phyloP scores from a whole-genome alignment of 1,140 invertebrate species.

The Drosophila albomicans region DNA sequence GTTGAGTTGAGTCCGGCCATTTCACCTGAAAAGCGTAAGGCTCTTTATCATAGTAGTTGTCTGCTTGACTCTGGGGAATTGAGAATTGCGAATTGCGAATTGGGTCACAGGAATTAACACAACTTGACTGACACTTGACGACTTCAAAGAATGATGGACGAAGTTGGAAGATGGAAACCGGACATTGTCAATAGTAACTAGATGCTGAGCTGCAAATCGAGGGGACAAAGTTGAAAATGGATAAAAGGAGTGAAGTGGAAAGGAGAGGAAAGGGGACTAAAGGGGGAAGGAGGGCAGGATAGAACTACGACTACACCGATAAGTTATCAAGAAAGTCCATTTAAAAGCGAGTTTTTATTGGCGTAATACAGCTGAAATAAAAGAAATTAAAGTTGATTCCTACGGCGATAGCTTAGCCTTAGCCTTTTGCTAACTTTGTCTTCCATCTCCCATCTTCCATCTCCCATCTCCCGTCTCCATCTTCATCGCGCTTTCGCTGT shows the following conservation, averaged over 20 bases:
- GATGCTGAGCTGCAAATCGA: not conserved
- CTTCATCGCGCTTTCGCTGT: not conserved
- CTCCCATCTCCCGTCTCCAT: not conserved
- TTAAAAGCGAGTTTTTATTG: conserved; percentile 39
- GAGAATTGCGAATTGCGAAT: not conserved
- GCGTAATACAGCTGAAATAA: conserved; percentile 36
- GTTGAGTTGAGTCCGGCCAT: not conserved
- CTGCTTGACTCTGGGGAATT: not conserved
- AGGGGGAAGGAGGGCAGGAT: not conserved
- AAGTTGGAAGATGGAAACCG: too few species aligned
- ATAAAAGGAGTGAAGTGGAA: not conserved
- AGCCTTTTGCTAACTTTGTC: conserved; percentile 17
- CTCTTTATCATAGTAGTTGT: not conserved
- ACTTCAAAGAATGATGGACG: conserved; percentile 6
- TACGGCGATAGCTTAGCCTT: conserved; percentile 22
- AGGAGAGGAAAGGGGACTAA: not conserved
- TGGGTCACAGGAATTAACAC: not conserved
- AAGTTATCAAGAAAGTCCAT: conserved; percentile 25
- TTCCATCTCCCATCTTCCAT: not conserved
- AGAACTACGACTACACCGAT: not conserved
- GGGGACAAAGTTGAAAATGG: not conserved
- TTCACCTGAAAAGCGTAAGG: not conserved
- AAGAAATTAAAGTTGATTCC: conserved; percentile 47
- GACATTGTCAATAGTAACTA: conserved; percentile 14
- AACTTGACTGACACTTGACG: conserved; percentile 7